These are phyloP conservation scores for Pachyramphus minor DNA, from an alignment of 2,113 vertebrate species.

Conservation along the genomic window DNA sequence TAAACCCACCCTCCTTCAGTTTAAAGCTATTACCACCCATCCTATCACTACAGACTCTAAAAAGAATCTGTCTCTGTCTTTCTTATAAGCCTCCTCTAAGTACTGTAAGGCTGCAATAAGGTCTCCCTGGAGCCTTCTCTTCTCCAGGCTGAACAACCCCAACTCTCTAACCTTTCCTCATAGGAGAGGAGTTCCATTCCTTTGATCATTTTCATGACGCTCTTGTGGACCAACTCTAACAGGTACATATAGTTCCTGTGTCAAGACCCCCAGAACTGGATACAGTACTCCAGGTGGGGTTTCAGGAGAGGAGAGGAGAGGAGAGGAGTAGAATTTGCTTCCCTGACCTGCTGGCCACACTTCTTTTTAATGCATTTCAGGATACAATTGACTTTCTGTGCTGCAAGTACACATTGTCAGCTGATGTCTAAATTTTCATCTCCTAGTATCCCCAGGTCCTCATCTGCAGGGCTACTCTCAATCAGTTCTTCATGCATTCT, in stretches of 20 bases:
- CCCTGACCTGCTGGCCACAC: no score
- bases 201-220: neutral
- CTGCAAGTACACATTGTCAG: neutral
- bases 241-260: neutral
- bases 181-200: neutral
- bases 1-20: neutral
- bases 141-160: neutral
- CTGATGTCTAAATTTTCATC: neutral
- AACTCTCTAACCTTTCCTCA: neutral
- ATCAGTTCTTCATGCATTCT: neutral
- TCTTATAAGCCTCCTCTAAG: neutral
- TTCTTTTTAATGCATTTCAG: neutral
- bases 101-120: neutral
- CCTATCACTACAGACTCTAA: neutral
- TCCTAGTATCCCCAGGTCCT: neutral
- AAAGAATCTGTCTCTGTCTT: neutral
- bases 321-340: neutral
- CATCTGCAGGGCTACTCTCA: neutral
- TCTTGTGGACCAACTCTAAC: neutral
- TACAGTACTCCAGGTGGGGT: no score
- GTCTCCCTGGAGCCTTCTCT: neutral
- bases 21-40: neutral
- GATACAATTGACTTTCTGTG: neutral
- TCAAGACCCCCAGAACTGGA: neutral
- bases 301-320: neutral